phyloP scores from a whole-genome alignment of 53 echinoderm and acorn worm genomes.

The Luidia sarsii region DNA sequence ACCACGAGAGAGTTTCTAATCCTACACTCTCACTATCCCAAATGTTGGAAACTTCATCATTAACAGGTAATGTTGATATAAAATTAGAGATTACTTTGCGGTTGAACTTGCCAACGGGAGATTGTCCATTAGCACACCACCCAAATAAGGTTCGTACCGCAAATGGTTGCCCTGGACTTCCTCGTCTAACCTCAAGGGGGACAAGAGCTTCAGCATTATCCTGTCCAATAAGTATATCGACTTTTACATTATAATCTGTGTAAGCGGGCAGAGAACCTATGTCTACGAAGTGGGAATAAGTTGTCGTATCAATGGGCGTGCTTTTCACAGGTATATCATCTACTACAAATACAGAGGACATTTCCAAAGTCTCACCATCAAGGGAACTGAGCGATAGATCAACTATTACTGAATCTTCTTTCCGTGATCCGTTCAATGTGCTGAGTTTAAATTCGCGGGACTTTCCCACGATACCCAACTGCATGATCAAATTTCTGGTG shows the following conservation, averaged over 20 bases:
- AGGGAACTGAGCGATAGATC: neutral
- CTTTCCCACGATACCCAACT: too few relatives aligned
- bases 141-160: conserved; percentile 58
- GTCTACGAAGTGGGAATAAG: conserved; percentile 12
- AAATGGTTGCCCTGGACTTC: conserved; percentile 47
- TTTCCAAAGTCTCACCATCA: conserved; percentile 21
- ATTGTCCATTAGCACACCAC: conserved; percentile 53
- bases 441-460: conserved; percentile 20
- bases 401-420: conserved; percentile 16
- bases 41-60: conserved; percentile 47
- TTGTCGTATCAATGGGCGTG: neutral
- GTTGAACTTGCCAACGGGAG: conserved; percentile 1
- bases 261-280: conserved; percentile 39
- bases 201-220: conserved; percentile 51
- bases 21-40: conserved; percentile 58
- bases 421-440: conserved; percentile 41
- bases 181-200: conserved; percentile 51
- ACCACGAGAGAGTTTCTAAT: conserved; percentile 23
- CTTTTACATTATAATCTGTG: conserved; percentile 1
- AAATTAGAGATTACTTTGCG: conserved; percentile 47
- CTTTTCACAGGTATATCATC: conserved; percentile 54
- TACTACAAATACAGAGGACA: conserved; percentile 40
- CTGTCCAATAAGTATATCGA: conserved; percentile 57
- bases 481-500: conserved; percentile 27
- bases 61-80: conserved; percentile 22